Conservation (phyloP, 2,888 invertebrate species). For the Erynnis tages region DNA sequence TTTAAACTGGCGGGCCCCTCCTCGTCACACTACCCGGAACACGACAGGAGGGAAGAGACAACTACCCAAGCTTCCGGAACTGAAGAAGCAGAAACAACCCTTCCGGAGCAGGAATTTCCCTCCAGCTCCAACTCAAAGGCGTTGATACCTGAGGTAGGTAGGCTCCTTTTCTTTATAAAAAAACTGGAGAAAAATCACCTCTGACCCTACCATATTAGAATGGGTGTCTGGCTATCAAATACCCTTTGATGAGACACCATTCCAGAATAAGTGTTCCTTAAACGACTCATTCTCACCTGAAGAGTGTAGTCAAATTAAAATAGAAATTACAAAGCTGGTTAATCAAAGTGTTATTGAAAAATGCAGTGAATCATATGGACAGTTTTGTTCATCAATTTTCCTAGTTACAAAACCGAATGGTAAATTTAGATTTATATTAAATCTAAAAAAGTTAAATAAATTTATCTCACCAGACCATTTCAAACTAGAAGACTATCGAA, state of each 20-base stretch:
- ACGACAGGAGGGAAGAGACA: too few relatives aligned
- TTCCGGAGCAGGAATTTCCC: not conserved
- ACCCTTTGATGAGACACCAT: not conserved
- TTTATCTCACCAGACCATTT: not conserved
- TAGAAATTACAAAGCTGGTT: not conserved
- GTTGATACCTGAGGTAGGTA: not conserved
- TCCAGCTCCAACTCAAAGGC: too few relatives aligned
- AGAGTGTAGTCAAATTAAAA: not conserved
- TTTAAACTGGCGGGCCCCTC: constrained; percentile 3
- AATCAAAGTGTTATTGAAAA: not conserved
- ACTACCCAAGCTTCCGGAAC: not conserved
- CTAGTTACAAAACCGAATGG: not conserved
- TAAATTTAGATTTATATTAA: not conserved
- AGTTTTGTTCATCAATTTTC: not conserved
- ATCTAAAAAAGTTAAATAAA: not conserved
- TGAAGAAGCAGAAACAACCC: not conserved
- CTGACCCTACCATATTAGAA: not conserved
- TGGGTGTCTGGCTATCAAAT: not conserved
- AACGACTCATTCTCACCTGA: not conserved
- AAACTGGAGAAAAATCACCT: not conserved
- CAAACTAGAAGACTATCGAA: not conserved
- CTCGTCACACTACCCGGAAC: too few relatives aligned
- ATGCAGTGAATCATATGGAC: not conserved
- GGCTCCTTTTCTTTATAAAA: not conserved
- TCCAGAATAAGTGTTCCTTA: not conserved